phyloP scores from a whole-genome alignment of 1,140 invertebrate genomes.

The Drosophila miranda region DNA sequence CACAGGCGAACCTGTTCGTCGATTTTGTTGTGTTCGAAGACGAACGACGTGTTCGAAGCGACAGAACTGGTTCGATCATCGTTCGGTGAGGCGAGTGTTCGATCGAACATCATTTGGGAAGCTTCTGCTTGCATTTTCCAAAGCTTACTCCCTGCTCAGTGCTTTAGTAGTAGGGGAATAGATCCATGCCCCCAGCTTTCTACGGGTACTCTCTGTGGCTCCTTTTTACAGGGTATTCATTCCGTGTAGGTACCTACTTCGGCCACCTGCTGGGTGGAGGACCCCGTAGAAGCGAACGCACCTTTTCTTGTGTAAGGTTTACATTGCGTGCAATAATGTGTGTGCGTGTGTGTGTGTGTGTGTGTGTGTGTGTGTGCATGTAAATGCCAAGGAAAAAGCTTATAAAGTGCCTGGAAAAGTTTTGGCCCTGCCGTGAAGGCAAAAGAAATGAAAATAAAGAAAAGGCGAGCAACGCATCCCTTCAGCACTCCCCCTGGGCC shows the following conservation, averaged over 20 bases:
- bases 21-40: too few relatives aligned
- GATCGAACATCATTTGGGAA: too few relatives aligned
- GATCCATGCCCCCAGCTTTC: too few relatives aligned
- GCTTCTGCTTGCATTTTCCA: too few relatives aligned
- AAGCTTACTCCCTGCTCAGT: too few relatives aligned
- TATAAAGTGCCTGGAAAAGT: slow-evolving; percentile 49
- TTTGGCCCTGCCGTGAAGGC: slow-evolving; percentile 18
- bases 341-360: slow-evolving; percentile 7
- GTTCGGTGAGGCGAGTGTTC: too few relatives aligned
- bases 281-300: not conserved
- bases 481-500: not conserved
- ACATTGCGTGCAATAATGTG: slow-evolving; percentile 10
- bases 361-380: slow-evolving; percentile 4
- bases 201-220: too few relatives aligned
- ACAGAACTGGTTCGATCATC: too few relatives aligned
- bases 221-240: slow-evolving; percentile 22
- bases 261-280: slow-evolving; percentile 1
- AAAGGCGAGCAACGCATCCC: slow-evolving; percentile 32
- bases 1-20: too few relatives aligned
- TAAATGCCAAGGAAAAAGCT: slow-evolving; percentile 21
- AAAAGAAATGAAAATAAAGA: slow-evolving; percentile 36
- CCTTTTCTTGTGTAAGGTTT: slow-evolving; percentile 37
- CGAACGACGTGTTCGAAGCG: too few relatives aligned
- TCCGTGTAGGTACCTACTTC: not conserved
- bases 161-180: too few relatives aligned